Evolutionary conservation across 2,888 invertebrate genomes (phyloP).

Genomic region (Trachelus iudaicus): DNA sequence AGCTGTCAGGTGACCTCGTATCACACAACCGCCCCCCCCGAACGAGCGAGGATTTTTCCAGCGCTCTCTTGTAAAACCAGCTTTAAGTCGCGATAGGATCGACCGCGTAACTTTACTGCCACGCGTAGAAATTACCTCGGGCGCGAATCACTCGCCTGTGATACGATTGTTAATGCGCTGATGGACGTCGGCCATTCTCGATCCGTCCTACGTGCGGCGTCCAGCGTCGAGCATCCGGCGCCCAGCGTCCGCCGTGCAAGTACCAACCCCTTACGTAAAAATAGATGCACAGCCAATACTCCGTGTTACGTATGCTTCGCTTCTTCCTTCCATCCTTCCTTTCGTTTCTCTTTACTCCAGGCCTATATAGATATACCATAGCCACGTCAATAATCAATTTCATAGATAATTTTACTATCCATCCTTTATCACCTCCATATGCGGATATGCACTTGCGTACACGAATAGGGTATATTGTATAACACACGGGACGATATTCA

Average conservation of each 20-base stretch:
- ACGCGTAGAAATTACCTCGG: conserved; percentile 47
- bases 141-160: conserved; percentile 59
- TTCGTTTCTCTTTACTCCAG: background rate
- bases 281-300: conserved; percentile 46
- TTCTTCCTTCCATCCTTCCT: background rate
- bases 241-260: background rate
- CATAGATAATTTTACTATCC: background rate
- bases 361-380: background rate
- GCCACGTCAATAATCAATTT: background rate
- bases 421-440: background rate
- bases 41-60: background rate
- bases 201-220: conserved; percentile 47
- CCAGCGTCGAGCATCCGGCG: background rate
- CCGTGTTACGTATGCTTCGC: conserved; percentile 23
- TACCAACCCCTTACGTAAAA: conserved; percentile 42
- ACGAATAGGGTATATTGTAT: background rate
- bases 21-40: background rate
- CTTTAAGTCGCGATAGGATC: background rate
- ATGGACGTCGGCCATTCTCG: conserved; percentile 56
- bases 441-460: background rate
- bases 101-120: background rate
- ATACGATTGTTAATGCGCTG: conserved; percentile 64
- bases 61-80: background rate
- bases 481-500: background rate
- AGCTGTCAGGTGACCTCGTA: background rate